Evolutionary conservation across 2,797 vertebrate species (phyloP), one percentile per base, ranked within the genome.

Genomic region (Nasua narica): DNA sequence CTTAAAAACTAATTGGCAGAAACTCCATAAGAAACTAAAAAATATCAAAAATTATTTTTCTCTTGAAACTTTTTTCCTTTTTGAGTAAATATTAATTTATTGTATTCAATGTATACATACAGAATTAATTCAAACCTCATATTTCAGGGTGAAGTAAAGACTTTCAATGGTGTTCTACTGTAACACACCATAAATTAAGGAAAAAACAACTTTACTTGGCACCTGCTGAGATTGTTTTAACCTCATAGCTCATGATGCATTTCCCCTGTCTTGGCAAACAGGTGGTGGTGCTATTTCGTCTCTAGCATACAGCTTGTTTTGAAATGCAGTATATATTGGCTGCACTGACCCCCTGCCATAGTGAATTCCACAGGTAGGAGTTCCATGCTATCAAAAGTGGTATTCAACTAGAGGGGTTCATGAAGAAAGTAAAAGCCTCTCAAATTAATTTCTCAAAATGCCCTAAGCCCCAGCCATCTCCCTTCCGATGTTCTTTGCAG

Each of bases 361-460:
- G 60, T 32, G 23, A 95, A 84, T 96, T 96, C 90, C 87, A 91
- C 50, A 90, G 81, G 77, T 79, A 96, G 65, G 76, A 84, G 32
- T 15, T 85, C 48, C 77, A 87, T n/a, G 60, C 88, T 69, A 85
- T 65, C 76, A 96, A 93, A 96, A 95, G 74, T 82, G 43, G 18
- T 90, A 82, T 94, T 95, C 95, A 87, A 46, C 89, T 52, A 21
- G 67, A 96, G 90, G 72, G 48, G 81, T 86, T 94, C 91, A 54
- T 50, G 92, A 95, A 87, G 94, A 95, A 94, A 97, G 86, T 50
- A n/a, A 87, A 97, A 95, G 89, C 93, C 89, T 97, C 74, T 98
- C 87, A 96, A 92, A 92, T 97, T 96, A 96, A 94, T 97, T 96
- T 96, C 58, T 94, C 15, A 78, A 94, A 97, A 78, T 86, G 93